Conservation (phyloP, 2,888 invertebrate species). For the Psylliodes chrysocephalus region DNA sequence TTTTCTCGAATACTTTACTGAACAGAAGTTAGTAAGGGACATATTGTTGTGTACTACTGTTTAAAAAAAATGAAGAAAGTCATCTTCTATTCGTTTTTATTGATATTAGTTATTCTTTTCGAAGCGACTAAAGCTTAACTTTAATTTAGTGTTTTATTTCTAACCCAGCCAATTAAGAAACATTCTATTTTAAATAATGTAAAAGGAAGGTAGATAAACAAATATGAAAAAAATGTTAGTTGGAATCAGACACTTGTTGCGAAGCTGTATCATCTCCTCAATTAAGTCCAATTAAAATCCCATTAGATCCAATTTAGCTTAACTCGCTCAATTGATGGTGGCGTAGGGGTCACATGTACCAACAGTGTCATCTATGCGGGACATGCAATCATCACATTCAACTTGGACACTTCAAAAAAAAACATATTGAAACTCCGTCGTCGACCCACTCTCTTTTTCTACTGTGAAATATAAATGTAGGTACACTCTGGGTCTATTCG, state of each 20-base stretch:
- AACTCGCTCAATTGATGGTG: constrained; percentile 65
- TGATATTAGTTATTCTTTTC: no score
- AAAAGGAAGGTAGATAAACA: not conserved
- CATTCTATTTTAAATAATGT: no score
- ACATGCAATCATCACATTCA: constrained; percentile 57
- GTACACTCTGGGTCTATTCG: constrained; percentile 21
- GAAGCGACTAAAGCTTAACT: no score
- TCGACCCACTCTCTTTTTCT: constrained; percentile 40
- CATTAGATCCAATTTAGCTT: constrained; percentile 65
- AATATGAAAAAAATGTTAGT: constrained; percentile 1
- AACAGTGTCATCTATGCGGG: constrained; percentile 60
- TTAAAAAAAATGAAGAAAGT: no score
- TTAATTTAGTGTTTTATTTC: no score
- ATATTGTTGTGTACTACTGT: no score
- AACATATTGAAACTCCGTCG: constrained; percentile 29
- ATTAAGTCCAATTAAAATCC: constrained; percentile 63
- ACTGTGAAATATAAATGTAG: constrained; percentile 19
- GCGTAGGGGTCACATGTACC: constrained; percentile 63
- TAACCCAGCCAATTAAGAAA: no score
- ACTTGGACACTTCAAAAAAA: constrained; percentile 39
- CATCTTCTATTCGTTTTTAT: no score
- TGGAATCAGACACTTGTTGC: constrained; percentile 59
- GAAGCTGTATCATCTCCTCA: constrained; percentile 60
- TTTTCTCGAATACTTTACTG: no score
- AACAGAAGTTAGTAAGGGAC: no score